Evolutionary conservation across 2,113 vertebrate species (phyloP).

Genomic region (Natator depressus): DNA sequence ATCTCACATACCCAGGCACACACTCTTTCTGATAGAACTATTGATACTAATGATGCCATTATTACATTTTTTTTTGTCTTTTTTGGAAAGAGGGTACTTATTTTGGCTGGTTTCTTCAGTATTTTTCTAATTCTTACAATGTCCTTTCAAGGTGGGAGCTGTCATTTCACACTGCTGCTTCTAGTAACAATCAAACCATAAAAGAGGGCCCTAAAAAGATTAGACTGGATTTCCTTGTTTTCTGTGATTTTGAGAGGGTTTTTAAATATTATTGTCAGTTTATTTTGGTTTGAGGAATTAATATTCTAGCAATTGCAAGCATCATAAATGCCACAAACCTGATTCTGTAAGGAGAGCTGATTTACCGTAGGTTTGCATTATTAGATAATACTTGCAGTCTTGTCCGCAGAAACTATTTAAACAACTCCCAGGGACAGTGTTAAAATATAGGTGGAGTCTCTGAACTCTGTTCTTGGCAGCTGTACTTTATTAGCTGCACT

Average conservation of each 20-base stretch:
- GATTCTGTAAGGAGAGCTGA: background rate
- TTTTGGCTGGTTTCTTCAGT: background rate
- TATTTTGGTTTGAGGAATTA: background rate
- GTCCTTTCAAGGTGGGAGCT: slow-evolving; percentile 8
- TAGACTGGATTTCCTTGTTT: slow-evolving; percentile 6
- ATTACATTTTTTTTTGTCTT: slow-evolving; percentile 9
- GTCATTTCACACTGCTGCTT: background rate
- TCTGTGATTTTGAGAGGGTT: background rate
- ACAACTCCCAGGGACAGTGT: slow-evolving; percentile 35
- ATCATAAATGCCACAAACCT: background rate
- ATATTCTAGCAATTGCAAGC: slow-evolving; percentile 26
- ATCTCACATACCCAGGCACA: background rate
- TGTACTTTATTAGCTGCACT: slow-evolving; percentile 30
- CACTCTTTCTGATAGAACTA: background rate
- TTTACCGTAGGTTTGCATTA: slow-evolving; percentile 36
- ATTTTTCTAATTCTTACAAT: slow-evolving; percentile 4
- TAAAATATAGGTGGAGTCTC: slow-evolving; percentile 32
- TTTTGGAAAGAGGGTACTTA: background rate
- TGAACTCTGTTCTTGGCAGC: slow-evolving; percentile 38
- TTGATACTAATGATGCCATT: slow-evolving; percentile 47
- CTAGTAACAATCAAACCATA: background rate
- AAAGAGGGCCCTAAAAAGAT: background rate
- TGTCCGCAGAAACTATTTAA: slow-evolving; percentile 49
- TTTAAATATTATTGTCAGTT: background rate
- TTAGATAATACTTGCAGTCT: slow-evolving; percentile 17